Evolutionary conservation across 2,797 vertebrate genomes (phyloP).

Genomic region (Microctenopoma lineatum): DNA sequence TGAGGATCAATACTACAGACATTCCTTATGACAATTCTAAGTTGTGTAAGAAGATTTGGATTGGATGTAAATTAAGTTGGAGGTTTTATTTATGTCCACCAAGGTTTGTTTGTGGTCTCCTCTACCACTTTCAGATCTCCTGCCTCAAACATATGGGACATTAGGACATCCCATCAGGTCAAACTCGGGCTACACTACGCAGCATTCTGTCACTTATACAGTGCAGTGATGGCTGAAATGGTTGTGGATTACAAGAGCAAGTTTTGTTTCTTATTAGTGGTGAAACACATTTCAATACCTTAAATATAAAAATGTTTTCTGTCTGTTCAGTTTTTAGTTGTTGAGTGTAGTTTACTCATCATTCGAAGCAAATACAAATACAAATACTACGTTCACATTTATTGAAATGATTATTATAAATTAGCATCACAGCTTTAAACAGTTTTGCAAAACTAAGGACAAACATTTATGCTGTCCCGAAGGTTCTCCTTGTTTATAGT

Average conservation of each 20-base stretch:
- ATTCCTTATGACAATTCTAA: slow-evolving; percentile 13
- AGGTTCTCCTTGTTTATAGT: neutral
- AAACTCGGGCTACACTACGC: too few relatives aligned
- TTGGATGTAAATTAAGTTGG: slow-evolving; percentile 18
- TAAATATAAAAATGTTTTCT: too few relatives aligned
- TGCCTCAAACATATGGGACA: neutral
- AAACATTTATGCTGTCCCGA: too few relatives aligned
- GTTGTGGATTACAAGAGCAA: neutral
- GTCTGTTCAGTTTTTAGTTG: too few relatives aligned
- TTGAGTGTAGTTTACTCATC: too few relatives aligned
- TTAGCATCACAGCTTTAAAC: neutral
- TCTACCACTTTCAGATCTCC: neutral
- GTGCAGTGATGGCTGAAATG: neutral
- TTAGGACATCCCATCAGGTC: too few relatives aligned
- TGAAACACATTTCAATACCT: neutral
- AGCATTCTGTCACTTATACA: too few relatives aligned
- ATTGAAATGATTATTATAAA: neutral
- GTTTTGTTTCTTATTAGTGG: neutral
- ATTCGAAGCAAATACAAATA: neutral
- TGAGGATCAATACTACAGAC: slow-evolving; percentile 22
- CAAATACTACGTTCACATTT: neutral
- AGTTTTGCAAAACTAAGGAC: neutral
- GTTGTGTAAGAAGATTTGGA: slow-evolving; percentile 42
- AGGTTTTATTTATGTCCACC: slow-evolving; percentile 23
- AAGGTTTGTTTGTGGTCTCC: neutral